Base-by-base conservation (phyloP, 2,113 vertebrate species). In the Elaphurus davidianus region DNA sequence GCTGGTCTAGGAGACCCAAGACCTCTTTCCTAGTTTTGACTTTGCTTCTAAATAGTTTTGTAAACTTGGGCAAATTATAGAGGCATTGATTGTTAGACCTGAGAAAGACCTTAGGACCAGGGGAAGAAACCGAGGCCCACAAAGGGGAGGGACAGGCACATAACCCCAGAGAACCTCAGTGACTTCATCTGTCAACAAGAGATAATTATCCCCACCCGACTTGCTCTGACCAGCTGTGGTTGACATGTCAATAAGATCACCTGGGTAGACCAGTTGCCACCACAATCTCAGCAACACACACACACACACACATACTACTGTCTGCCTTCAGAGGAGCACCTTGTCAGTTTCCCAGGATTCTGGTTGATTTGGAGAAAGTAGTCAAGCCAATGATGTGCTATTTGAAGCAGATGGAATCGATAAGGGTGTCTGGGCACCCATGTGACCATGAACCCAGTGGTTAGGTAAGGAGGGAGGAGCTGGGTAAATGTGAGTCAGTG, bases 131-230 rank as follows among this genome's bases (percentile, higher is more conserved):
- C 1, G 2, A 96, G 81, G 87, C 15, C 30, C 43, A 67, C 76
- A 78, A 55, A 91, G 59, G 71, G 64, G 33, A 85, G 82, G 30
- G 67, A 59, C 54, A 17, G n/a, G 19, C 14, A 55, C 16, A 15
- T 62, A 74, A 94, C 81, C 87, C 71, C 76, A 83, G 25, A 9
- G 91, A 95, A 94, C 82, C 83, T 93, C 57, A 79, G 60, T 96
- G 94, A 87, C 94, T 86, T 95, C 94, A 97, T 81, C 62, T 74
- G n/a, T 79, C 78, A 98, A 97, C 91, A 98, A 59, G 15, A 91
- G 60, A 5, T 71, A 78, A 93, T 91, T 90, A 89, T 40, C 64
- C 45, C 36, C 71, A 33, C n/a, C 81, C 76, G 67, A 55, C 55
- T 50, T 11, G 59, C 85, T 71, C 95, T 55, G 71, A 64, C 5